A percentile compares a stretch with the other conserved stretches of the same genome.
phyloP scores from a whole-genome alignment of 2,888 invertebrate genomes.

The Caenorhabditis panamensis region DNA sequence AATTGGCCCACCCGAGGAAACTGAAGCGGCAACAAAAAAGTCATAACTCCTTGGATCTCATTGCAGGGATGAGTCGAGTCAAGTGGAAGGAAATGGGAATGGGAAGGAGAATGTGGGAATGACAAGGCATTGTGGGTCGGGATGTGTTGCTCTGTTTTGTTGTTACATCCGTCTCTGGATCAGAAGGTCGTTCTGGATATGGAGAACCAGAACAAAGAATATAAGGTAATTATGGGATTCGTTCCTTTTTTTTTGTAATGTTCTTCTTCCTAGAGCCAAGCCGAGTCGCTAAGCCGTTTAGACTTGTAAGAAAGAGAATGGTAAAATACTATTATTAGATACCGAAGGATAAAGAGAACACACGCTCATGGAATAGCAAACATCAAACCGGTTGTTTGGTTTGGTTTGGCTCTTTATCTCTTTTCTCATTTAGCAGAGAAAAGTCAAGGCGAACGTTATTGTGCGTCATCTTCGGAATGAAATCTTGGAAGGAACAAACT shows the following conservation, averaged over 20 bases:
- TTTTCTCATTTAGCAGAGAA: slow-evolving; percentile 1
- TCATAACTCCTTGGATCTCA: slow-evolving; percentile 32
- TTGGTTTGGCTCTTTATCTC: not conserved
- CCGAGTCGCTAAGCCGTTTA: not conserved
- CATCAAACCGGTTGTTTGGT: not conserved
- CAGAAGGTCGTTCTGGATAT: slow-evolving; percentile 11
- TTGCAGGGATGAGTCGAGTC: slow-evolving; percentile 28
- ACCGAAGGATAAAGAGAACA: not conserved
- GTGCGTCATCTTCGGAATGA: not conserved
- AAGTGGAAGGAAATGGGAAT: slow-evolving; percentile 10
- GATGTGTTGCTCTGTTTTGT: not conserved
- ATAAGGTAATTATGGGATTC: too few relatives aligned
- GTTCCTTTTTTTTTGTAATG: too few relatives aligned
- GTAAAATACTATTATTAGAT: slow-evolving; percentile 6
- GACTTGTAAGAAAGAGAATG: not conserved
- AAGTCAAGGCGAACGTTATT: slow-evolving; percentile 11
- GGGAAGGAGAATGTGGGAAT: slow-evolving; percentile 14
- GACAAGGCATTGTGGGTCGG: not conserved
- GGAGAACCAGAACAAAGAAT: not conserved
- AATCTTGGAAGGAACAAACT: not conserved
- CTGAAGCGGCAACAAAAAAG: slow-evolving; percentile 7
- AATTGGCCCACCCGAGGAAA: not conserved
- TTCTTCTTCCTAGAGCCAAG: not conserved
- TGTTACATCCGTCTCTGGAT: slow-evolving; percentile 1
- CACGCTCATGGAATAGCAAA: not conserved